A percentile compares a stretch with the other conserved stretches of the same genome.
Conservation (phyloP, 2,797 vertebrate species). For the Eleutherodactylus coqui region DNA sequence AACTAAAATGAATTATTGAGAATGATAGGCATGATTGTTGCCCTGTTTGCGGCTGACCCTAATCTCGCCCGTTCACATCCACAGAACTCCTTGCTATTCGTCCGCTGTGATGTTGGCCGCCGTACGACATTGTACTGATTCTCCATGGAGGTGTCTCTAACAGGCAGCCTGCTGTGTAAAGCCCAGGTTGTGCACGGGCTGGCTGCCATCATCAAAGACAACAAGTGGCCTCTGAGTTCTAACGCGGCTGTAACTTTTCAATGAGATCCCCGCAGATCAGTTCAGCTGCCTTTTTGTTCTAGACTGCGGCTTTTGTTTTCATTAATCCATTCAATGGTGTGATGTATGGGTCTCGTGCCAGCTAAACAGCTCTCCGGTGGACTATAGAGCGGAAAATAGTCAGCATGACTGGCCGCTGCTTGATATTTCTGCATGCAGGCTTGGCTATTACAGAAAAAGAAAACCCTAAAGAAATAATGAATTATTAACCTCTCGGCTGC, state of each 20-base stretch:
- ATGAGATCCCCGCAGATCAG: constrained; percentile 34
- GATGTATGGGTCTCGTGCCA: constrained; percentile 32
- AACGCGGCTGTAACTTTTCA: constrained; percentile 17
- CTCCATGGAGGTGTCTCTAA: constrained; percentile 30
- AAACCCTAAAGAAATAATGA: neutral
- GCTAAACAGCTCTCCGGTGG: constrained; percentile 12
- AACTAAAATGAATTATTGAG: neutral
- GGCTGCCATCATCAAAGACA: constrained; percentile 13
- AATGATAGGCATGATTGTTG: neutral
- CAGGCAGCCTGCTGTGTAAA: constrained; percentile 20
- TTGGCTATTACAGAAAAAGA: neutral
- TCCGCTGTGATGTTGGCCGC: neutral
- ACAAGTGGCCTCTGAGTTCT: constrained; percentile 25
- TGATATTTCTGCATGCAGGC: neutral
- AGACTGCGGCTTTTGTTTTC: constrained; percentile 43
- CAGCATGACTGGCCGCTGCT: neutral
- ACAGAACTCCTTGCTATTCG: neutral
- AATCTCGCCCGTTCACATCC: neutral
- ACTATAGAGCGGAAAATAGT: neutral
- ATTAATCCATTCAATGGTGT: constrained; percentile 52
- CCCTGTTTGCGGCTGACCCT: neutral
- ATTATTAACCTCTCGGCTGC: neutral
- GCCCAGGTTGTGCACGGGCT: constrained; percentile 33
- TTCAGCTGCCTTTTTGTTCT: constrained; percentile 44
- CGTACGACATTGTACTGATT: constrained; percentile 16